Evolutionary conservation across 2,797 vertebrate species (phyloP).

Genomic region (Sebastes iracundus): DNA sequence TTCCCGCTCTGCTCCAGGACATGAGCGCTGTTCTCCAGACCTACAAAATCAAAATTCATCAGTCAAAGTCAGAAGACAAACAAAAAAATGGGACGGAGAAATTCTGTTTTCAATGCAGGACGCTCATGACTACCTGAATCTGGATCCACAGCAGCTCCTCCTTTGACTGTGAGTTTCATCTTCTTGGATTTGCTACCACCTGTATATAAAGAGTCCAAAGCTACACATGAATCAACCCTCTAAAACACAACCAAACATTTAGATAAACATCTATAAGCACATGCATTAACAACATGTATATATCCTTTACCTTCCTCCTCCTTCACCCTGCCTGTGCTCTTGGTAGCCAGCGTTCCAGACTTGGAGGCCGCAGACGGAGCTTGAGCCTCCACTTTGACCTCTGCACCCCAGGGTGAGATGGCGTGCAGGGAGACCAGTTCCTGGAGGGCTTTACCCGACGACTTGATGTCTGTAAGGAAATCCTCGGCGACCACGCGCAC

Average conservation of each 20-base stretch:
- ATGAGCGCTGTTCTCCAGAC: slow-evolving; percentile 94
- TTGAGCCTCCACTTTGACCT: slow-evolving; percentile 88
- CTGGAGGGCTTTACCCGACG: slow-evolving; percentile 87
- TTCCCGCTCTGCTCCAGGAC: slow-evolving; percentile 95
- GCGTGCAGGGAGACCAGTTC: slow-evolving; percentile 89
- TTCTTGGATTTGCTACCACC: slow-evolving; percentile 94
- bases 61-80: not conserved
- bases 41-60: slow-evolving; percentile 65
- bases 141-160: slow-evolving; percentile 96
- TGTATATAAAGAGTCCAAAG: slow-evolving; percentile 49
- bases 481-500: slow-evolving; percentile 91
- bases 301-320: slow-evolving; percentile 89
- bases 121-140: slow-evolving; percentile 87
- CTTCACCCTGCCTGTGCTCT: slow-evolving; percentile 89
- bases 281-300: not conserved
- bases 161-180: slow-evolving; percentile 98
- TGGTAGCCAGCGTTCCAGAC: slow-evolving; percentile 80
- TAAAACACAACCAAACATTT: not conserved
- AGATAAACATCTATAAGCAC: not conserved
- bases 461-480: slow-evolving; percentile 90
- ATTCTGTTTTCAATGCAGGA: not conserved
- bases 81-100: not conserved
- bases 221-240: rapidly evolving
- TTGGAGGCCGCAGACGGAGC: slow-evolving; percentile 78
- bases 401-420: slow-evolving; percentile 93